A percentile compares a stretch with the other conserved stretches of the same genome.
These are phyloP conservation scores for Tenebrio molitor DNA, from an alignment of 1,140 invertebrate species.

Conservation along the genomic window DNA sequence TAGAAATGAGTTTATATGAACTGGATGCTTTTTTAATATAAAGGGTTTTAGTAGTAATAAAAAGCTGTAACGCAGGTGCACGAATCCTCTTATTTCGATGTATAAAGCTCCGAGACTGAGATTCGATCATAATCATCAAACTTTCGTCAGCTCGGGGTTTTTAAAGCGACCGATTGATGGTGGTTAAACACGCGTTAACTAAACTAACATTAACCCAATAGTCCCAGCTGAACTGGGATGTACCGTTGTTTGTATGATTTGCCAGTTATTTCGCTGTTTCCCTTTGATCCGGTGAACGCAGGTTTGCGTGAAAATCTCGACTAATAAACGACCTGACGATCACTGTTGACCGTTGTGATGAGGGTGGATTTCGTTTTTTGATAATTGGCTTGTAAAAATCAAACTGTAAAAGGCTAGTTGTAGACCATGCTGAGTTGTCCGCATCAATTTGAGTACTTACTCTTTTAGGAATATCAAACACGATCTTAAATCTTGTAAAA, in stretches of 20 bases:
- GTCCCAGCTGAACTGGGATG: not conserved
- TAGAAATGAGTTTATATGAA: slow-evolving; percentile 31
- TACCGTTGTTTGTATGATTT: no score
- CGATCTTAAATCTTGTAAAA: slow-evolving; percentile 22
- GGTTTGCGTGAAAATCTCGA: no score
- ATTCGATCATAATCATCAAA: slow-evolving; percentile 28
- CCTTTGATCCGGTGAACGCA: no score
- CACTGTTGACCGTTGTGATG: no score
- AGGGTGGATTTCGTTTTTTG: no score
- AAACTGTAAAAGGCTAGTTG: not conserved
- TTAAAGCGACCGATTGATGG: slow-evolving; percentile 3
- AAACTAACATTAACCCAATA: not conserved
- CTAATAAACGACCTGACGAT: no score
- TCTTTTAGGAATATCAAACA: slow-evolving; percentile 23
- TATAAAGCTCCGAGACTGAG: slow-evolving; percentile 2
- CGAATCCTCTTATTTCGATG: slow-evolving; percentile 26
- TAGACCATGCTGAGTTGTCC: not conserved
- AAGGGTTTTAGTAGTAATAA: slow-evolving; percentile 35
- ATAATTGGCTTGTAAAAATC: no score
- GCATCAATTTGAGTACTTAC: slow-evolving; percentile 6
- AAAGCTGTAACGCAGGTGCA: slow-evolving; percentile 33
- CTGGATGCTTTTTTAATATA: slow-evolving; percentile 37
- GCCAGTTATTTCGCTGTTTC: no score
- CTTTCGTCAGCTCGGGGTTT: slow-evolving; percentile 8
- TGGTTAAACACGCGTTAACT: slow-evolving; percentile 5